Evolutionary conservation across 2,113 vertebrate genomes (phyloP).

Genomic region (Trinectes maculatus): DNA sequence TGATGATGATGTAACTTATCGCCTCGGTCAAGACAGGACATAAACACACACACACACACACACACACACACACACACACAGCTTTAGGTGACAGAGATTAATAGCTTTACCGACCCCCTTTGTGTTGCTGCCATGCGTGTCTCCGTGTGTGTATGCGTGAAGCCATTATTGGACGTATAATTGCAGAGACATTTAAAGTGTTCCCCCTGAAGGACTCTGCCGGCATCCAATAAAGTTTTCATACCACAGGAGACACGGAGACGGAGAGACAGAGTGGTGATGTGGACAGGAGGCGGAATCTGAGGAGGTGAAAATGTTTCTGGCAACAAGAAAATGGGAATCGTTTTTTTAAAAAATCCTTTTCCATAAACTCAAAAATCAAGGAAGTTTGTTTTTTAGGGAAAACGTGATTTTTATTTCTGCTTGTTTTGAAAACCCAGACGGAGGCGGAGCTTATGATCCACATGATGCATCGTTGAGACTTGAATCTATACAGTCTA

Average conservation of each 20-base stretch:
- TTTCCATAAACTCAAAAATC: too few species aligned
- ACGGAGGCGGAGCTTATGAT: too few species aligned
- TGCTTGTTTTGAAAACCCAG: too few species aligned
- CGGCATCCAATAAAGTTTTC: constrained; percentile 99
- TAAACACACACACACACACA: constrained; percentile 66
- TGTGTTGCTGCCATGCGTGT: constrained; percentile 85
- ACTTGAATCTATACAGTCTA: too few species aligned
- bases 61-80: constrained; percentile 82
- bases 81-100: constrained; percentile 97
- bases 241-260: constrained; percentile 70
- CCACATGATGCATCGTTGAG: too few species aligned
- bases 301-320: constrained; percentile 31
- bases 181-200: constrained; percentile 99
- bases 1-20: too few species aligned
- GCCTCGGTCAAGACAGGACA: too few species aligned
- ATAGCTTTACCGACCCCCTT: constrained; percentile 97
- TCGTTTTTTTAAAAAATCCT: too few species aligned
- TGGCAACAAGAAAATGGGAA: too few species aligned
- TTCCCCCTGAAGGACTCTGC: constrained; percentile 93
- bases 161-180: constrained; percentile 99
- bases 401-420: too few species aligned
- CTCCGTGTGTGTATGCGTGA: constrained; percentile 61
- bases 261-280: constrained; percentile 64
- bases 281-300: constrained; percentile 6
- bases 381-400: too few species aligned